Percentiles rank a stretch among this genome's conserved stretches.
phyloP scores from a whole-genome alignment of 2,888 invertebrate genomes.

The Mimas tiliae region DNA sequence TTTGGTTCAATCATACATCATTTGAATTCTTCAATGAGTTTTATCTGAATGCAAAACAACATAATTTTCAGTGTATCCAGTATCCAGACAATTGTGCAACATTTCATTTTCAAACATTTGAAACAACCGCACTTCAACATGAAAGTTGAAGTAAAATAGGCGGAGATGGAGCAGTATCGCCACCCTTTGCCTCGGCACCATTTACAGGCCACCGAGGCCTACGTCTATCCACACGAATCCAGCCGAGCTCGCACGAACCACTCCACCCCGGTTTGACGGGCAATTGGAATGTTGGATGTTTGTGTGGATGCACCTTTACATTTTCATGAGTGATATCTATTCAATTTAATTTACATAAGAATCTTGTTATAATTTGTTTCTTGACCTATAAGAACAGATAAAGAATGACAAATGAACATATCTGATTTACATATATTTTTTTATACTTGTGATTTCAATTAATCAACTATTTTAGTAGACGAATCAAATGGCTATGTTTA shows the following conservation, averaged over 20 bases:
- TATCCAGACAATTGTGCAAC: background rate
- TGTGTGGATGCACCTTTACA: too few species aligned
- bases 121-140: background rate
- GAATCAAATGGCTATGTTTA: background rate
- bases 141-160: background rate
- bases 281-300: slow-evolving; percentile 6
- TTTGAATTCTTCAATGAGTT: too few species aligned
- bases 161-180: slow-evolving; percentile 7
- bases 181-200: slow-evolving; percentile 9
- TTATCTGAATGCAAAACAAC: too few species aligned
- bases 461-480: background rate
- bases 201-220: slow-evolving; percentile 7
- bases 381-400: background rate
- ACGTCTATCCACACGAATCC: background rate
- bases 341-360: background rate
- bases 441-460: background rate
- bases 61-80: too few species aligned
- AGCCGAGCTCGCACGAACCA: slow-evolving; percentile 15
- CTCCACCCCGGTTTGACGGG: slow-evolving; percentile 3
- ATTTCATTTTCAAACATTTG: too few species aligned
- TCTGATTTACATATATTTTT: background rate
- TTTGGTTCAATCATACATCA: too few species aligned
- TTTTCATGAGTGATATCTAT: background rate
- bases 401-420: background rate
- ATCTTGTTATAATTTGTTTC: background rate